Conservation (phyloP, 2,113 vertebrate genomes). For the Corythornis cristatus region DNA sequence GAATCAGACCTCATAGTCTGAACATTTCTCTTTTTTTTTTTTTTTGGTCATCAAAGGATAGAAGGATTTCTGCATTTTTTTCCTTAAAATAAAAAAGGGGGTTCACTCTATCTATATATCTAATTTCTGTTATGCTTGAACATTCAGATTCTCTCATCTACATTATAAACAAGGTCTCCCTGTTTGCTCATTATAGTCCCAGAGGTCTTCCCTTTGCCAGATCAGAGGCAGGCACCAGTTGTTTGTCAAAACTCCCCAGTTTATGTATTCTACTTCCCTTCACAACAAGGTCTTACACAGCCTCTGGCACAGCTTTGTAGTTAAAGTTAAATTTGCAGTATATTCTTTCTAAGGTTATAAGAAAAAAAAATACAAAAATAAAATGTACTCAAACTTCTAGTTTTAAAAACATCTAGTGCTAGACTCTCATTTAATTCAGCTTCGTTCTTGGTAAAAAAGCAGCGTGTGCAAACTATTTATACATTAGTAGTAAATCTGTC, state of each 20-base stretch:
- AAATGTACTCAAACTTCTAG: not conserved
- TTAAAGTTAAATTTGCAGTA: slow-evolving; percentile 71
- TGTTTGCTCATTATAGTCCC: slow-evolving; percentile 70
- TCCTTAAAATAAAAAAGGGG: slow-evolving; percentile 64
- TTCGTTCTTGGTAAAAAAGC: not conserved
- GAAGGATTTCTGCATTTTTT: slow-evolving; percentile 32
- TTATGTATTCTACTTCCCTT: slow-evolving; percentile 69
- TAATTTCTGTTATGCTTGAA: slow-evolving; percentile 75
- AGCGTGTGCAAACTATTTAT: not conserved
- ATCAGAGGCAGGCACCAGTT: slow-evolving; percentile 73
- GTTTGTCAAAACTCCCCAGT: slow-evolving; percentile 63
- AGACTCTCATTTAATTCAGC: not conserved
- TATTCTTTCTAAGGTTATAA: not conserved
- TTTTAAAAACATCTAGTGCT: not conserved
- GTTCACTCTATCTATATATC: slow-evolving; percentile 66
- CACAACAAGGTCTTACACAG: slow-evolving; percentile 71
- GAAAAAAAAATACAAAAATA: not conserved
- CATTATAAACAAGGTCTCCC: slow-evolving; percentile 42
- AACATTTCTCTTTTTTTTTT: slow-evolving; percentile 23
- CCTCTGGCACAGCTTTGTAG: slow-evolving; percentile 77
- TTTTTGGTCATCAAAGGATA: slow-evolving; percentile 43
- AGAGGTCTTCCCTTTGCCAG: slow-evolving; percentile 73
- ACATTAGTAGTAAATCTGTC: not conserved
- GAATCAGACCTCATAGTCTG: slow-evolving; percentile 63
- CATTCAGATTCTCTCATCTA: slow-evolving; percentile 72